Base-by-base conservation (phyloP, 2,888 invertebrate species). In the Noctua pronuba region DNA sequence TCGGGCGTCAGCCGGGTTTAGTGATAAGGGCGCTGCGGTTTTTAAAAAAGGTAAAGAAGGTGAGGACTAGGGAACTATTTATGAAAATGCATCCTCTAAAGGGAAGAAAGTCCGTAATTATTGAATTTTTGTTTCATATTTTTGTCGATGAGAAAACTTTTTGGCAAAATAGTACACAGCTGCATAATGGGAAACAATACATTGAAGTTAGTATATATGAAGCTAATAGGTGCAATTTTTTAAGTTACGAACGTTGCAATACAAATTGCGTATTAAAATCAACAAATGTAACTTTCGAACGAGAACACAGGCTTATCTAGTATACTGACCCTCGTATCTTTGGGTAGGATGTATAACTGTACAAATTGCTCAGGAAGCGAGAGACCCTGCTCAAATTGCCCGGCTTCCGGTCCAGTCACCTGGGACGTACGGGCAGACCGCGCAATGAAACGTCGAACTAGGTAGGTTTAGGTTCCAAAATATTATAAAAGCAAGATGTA, bases 311-410 rank as follows among this genome's bases (percentile, higher is more conserved):
- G 0, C 28, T 18, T n/a, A 28, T 35, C 11, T 60, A 21, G 8
- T 28, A 8, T 8, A 8, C 8, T 31, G 38, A 1, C 0, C 10
- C 13, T 18, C 18, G 28, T 24, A 18, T 66, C 11, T 52, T 5
- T 6, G 2, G 28, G 24, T 24, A 44, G 58, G 38, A 24, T 67
- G 58, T 24, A 35, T 28, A 62, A 18, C 11, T 24, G 24, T 46
- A 65, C n/a, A 78, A n/a, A 77, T 77, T 65, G 52, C 31, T n/a
- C 64, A 24, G 44, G 28, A 44, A n/a, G n/a, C 67, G 35, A 55
- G 41, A 28, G 44, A 21, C 28, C 60, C 16, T 13, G 69, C 24
- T 70, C 28, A 28, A 18, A 28, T 28, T 28, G 44, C 8, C 24
- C n/a, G 52, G 35, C 77, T 60, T 5, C 66, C 52, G 52, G 31